phyloP scores from a whole-genome alignment of 2,797 vertebrate genomes.

The Tragopan temminckii region DNA sequence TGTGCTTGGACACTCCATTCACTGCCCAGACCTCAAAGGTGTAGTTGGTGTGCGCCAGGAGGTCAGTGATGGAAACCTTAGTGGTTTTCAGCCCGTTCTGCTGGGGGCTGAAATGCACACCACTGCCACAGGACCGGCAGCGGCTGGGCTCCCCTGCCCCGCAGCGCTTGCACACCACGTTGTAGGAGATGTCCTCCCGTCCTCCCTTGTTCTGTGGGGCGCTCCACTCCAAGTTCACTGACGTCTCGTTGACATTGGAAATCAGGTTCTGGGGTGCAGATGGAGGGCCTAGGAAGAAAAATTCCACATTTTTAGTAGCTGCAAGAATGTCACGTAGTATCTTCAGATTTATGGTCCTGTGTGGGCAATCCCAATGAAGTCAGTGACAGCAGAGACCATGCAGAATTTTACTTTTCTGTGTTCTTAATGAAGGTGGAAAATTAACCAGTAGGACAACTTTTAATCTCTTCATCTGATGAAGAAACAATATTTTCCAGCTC shows the following conservation, averaged over 20 bases:
- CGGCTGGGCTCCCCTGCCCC: conserved; percentile 84
- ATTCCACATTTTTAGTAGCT: not conserved
- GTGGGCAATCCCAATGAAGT: not conserved
- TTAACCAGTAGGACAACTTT: not conserved
- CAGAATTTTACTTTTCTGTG: not conserved
- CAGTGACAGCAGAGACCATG: not conserved
- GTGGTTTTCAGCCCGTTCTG: conserved; percentile 90
- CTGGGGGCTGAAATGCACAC: conserved; percentile 94
- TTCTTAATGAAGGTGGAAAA: not conserved
- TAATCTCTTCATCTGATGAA: not conserved
- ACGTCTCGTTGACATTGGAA: conserved; percentile 98
- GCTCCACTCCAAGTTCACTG: conserved; percentile 96
- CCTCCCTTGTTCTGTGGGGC: conserved; percentile 91
- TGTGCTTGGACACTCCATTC: conserved; percentile 95
- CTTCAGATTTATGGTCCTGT: not conserved
- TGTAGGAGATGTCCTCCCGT: conserved; percentile 94
- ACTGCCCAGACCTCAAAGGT: conserved; percentile 97
- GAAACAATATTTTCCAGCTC: not conserved
- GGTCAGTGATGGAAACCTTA: conserved; percentile 94
- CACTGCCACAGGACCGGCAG: conserved; percentile 92
- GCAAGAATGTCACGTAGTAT: not conserved
- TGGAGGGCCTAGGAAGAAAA: conserved; percentile 87
- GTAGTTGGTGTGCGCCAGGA: conserved; percentile 98
- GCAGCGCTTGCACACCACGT: conserved; percentile 93
- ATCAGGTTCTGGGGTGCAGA: conserved; percentile 94